Evolutionary conservation across 2,797 vertebrate species (phyloP).

Genomic region (Pangasius sanitwongsei): DNA sequence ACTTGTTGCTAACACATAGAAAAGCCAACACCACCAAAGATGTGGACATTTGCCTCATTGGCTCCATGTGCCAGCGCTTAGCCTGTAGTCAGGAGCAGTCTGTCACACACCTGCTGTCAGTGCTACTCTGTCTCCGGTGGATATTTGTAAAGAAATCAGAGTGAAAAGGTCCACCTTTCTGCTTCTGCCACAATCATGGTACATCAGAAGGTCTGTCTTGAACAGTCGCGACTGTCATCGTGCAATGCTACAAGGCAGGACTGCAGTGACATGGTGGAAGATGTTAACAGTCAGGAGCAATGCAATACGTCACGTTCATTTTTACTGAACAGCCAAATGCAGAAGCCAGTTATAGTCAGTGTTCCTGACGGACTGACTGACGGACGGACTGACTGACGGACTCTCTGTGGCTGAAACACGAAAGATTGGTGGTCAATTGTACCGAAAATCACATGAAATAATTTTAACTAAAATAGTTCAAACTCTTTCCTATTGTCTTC

Average conservation of each 20-base stretch:
- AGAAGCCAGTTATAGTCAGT: background rate
- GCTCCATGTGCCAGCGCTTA: background rate
- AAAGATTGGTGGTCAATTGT: background rate
- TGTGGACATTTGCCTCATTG: background rate
- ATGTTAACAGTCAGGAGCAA: background rate
- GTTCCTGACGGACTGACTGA: background rate
- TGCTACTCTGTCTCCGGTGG: background rate
- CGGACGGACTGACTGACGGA: background rate
- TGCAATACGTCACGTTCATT: background rate
- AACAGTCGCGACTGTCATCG: background rate
- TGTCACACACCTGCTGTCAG: conserved; percentile 12
- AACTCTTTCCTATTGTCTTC: no score
- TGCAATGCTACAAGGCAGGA: conserved; percentile 1
- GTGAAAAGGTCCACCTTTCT: conserved; percentile 37
- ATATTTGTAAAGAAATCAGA: conserved; percentile 10
- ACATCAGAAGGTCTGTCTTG: conserved; percentile 2
- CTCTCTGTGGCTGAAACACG: background rate
- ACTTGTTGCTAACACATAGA: background rate
- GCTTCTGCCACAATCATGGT: conserved; percentile 23
- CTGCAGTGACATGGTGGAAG: background rate
- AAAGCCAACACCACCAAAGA: background rate
- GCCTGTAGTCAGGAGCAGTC: conserved; percentile 10
- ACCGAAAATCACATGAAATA: background rate
- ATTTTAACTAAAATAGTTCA: background rate
- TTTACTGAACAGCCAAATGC: background rate